phyloP scores from a whole-genome alignment of 2,113 vertebrate genomes.

The Tiliqua scincoides region DNA sequence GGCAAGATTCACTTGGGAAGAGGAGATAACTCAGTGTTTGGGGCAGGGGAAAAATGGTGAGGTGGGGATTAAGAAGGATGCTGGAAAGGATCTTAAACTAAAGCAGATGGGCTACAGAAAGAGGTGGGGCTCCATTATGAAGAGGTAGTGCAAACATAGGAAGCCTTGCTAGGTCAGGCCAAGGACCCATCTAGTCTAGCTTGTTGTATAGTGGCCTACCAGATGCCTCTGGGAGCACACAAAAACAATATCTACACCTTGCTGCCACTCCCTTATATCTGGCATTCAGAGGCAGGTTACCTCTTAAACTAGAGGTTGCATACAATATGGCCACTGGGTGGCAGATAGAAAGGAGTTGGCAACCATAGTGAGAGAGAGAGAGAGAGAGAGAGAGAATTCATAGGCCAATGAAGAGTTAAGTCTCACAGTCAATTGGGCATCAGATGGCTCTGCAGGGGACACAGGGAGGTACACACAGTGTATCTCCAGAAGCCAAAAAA shows the following conservation, averaged over 20 bases:
- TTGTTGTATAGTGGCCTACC: no score
- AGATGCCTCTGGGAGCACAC: no score
- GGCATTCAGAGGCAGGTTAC: no score
- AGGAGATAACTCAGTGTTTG: background rate
- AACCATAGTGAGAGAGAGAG: background rate
- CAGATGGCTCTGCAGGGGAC: background rate
- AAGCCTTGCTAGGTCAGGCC: no score
- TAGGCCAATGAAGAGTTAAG: background rate
- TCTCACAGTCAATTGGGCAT: background rate
- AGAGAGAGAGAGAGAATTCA: background rate
- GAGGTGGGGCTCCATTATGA: background rate
- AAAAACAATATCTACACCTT: no score
- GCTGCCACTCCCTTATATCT: no score
- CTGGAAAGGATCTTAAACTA: background rate
- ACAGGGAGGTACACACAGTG: background rate
- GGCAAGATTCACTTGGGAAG: background rate
- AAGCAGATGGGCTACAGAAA: background rate
- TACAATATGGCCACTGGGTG: background rate
- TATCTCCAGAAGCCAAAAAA: background rate
- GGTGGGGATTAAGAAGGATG: background rate
- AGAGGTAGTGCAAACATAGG: no score
- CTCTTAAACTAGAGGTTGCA: no score
- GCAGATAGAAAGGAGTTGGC: background rate
- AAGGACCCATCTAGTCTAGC: no score
- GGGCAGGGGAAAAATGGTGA: background rate